Evolutionary conservation across 1,140 invertebrate species (phyloP).

Genomic region (Drosophila subpulchrella): DNA sequence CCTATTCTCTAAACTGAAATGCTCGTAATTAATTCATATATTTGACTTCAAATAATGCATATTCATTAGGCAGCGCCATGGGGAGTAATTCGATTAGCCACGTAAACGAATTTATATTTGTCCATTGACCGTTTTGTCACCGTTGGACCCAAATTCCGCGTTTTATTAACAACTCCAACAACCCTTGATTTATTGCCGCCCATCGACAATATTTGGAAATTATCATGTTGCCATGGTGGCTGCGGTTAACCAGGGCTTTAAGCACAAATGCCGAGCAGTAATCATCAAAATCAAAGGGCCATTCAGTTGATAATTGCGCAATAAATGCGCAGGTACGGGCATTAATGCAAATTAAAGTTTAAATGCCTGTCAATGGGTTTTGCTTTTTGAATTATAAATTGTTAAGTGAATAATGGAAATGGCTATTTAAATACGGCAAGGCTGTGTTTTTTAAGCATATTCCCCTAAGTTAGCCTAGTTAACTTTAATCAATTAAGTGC

Average conservation of each 20-base stretch:
- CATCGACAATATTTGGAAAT: slow-evolving; percentile 11
- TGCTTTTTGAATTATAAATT: neutral
- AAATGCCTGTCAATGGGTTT: slow-evolving; percentile 1
- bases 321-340: slow-evolving; percentile 30
- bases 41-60: neutral
- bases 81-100: slow-evolving; percentile 5
- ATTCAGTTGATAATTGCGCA: slow-evolving; percentile 46
- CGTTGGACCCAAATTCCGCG: neutral
- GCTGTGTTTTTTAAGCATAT: neutral
- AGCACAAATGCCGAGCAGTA: slow-evolving; percentile 26
- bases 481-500: neutral
- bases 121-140: neutral
- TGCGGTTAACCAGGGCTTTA: slow-evolving; percentile 37
- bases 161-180: neutral
- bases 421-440: neutral
- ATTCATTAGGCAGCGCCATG: neutral
- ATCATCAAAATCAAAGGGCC: slow-evolving; percentile 34
- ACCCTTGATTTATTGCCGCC: neutral
- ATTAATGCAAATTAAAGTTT: slow-evolving; percentile 4
- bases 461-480: neutral
- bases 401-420: neutral
- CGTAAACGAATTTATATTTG: slow-evolving; percentile 3
- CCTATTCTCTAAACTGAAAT: neutral
- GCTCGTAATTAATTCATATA: neutral
- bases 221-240: slow-evolving; percentile 22